Conservation (phyloP, 2,113 vertebrate species). For the Ceyx melanurus region DNA sequence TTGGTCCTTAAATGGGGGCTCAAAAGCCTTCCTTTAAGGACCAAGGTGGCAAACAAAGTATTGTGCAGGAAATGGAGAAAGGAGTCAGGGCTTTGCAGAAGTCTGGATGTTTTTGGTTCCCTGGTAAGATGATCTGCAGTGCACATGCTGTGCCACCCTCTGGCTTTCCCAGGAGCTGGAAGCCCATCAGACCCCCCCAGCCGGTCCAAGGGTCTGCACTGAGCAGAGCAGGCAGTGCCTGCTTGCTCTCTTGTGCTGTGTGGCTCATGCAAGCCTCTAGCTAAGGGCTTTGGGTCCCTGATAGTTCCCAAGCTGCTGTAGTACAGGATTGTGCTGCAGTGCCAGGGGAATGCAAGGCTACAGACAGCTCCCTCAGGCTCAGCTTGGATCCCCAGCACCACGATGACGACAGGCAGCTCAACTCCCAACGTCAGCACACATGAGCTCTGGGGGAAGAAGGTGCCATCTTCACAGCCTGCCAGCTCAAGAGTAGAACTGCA, state of each 20-base stretch:
- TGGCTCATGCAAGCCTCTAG: background rate
- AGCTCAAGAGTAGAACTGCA: constrained; percentile 1
- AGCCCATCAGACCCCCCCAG: constrained; percentile 7
- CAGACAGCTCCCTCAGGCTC: background rate
- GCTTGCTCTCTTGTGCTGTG: background rate
- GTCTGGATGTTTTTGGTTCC: background rate
- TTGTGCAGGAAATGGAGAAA: no score
- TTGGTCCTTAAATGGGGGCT: background rate
- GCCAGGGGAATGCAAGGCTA: background rate
- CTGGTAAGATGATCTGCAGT: background rate
- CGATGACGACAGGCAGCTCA: constrained; percentile 25
- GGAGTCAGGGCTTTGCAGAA: background rate
- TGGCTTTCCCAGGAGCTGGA: constrained; percentile 4
- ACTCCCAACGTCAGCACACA: background rate
- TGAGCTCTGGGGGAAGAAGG: constrained; percentile 26
- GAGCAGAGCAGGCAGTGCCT: background rate
- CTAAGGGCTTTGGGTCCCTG: background rate
- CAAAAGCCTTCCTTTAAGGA: background rate
- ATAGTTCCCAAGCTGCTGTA: background rate
- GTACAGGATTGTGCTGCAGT: background rate
- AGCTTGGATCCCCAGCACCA: background rate
- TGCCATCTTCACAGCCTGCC: constrained; percentile 10
- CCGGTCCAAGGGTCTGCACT: background rate
- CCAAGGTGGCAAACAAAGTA: no score
- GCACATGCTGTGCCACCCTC: background rate